Percentiles rank a stretch among this genome's conserved stretches.
phyloP scores from a whole-genome alignment of 2,888 invertebrate genomes.

The Melanostoma mellinum region DNA sequence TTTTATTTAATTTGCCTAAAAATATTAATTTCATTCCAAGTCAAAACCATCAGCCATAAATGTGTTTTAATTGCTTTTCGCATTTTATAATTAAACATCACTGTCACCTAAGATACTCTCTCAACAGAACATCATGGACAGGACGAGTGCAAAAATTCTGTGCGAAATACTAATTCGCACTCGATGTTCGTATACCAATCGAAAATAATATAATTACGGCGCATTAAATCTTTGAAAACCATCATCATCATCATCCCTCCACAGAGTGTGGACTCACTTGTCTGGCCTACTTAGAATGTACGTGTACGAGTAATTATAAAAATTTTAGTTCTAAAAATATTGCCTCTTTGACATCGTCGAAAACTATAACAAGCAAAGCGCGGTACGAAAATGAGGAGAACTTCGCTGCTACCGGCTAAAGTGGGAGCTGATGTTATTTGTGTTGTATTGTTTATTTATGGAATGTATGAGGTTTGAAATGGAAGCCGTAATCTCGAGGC shows the following conservation, averaged over 20 bases:
- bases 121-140: slow-evolving; percentile 4
- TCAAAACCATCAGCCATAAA: slow-evolving; percentile 11
- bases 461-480: too few relatives aligned
- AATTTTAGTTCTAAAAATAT: slow-evolving; percentile 59
- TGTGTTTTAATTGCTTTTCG: slow-evolving; percentile 44
- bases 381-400: slow-evolving; percentile 14
- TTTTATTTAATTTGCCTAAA: not conserved
- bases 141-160: slow-evolving; percentile 56
- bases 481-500: too few relatives aligned
- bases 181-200: slow-evolving; percentile 10
- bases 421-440: not conserved
- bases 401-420: not conserved
- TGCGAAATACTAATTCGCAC: slow-evolving; percentile 17
- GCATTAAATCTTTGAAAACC: slow-evolving; percentile 54
- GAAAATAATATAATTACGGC: slow-evolving; percentile 36
- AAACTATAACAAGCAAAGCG: slow-evolving; percentile 9
- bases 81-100: slow-evolving; percentile 52
- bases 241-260: slow-evolving; percentile 48
- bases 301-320: slow-evolving; percentile 56
- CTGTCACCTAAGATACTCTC: slow-evolving; percentile 2
- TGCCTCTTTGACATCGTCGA: slow-evolving; percentile 52
- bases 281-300: slow-evolving; percentile 59
- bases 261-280: slow-evolving; percentile 30
- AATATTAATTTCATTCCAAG: slow-evolving; percentile 1
- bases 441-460: too few relatives aligned